Base-by-base conservation (phyloP, 2,888 invertebrate genomes). In the Sisyra nigra region DNA sequence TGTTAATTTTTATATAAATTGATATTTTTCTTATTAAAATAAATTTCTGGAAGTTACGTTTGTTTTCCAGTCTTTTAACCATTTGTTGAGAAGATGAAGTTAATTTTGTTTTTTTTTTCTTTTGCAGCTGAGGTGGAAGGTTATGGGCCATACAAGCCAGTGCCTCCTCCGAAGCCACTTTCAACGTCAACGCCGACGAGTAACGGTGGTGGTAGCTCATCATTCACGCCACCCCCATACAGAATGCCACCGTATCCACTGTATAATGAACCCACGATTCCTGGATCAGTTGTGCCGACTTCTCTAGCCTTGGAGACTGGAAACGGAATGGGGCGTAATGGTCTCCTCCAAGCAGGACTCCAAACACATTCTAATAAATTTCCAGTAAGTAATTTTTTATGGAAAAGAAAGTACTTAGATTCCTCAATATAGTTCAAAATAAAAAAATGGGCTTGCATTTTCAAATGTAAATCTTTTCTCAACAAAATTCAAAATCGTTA, bases 331-430 rank as follows among this genome's bases (percentile, higher is more conserved):
- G 13, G 10, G 11, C 15, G 14, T 14, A 14, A 24, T 13, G 41
- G 41, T 4, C 53, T 55, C 59, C 55, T 48, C 62, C 53, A 57
- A 60, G 52, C 57, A 62, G 54, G 55, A 60, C 56, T 81, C 13
- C 80, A 81, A 59, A 82, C 82, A 19, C 82, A 83, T 61, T 82
- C 82, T 51, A 79, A 73, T 52, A 82, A 83, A 60, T 83, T 82
- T 64, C 82, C 82, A 57, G 83, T 82, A 66, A 75, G 76, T 68
- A 48, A 19, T 24, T 24, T 24, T 3, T 24, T 7, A 24, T 24
- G 24, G 5, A 24, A n/a, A n/a, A n/a, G n/a, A n/a, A n/a, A n/a
- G n/a, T n/a, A n/a, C n/a, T n/a, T n/a, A n/a, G n/a, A n/a, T n/a
- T n/a, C n/a, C n/a, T n/a, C n/a, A n/a, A n/a, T n/a, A n/a, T n/a